Conservation (phyloP, 37 sponge, comb jelly and placozoan species). For the Halichondria panicea region DNA sequence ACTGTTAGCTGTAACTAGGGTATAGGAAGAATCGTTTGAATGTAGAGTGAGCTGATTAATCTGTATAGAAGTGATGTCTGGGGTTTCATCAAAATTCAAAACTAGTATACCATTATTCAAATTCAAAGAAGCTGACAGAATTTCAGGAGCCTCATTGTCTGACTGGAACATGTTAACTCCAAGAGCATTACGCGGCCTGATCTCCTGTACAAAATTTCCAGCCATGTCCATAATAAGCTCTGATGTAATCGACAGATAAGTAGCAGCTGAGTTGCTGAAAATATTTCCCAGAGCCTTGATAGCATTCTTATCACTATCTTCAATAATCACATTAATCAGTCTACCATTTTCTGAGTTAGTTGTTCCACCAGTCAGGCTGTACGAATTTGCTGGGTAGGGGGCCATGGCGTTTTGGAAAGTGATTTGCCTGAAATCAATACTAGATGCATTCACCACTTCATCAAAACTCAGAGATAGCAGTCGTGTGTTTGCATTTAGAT, state of each 20-base stretch:
- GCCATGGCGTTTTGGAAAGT: slow-evolving; percentile 60
- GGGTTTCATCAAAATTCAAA: slow-evolving; percentile 69
- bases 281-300: slow-evolving; percentile 67
- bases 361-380: slow-evolving; percentile 38
- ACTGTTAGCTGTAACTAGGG: slow-evolving; percentile 17
- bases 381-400: slow-evolving; percentile 37
- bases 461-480: slow-evolving; percentile 61
- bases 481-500: slow-evolving; percentile 58
- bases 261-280: slow-evolving; percentile 57
- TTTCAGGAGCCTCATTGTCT: slow-evolving; percentile 55
- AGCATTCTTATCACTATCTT: slow-evolving; percentile 38
- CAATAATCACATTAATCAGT: slow-evolving; percentile 38
- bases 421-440: slow-evolving; percentile 55
- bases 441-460: slow-evolving; percentile 72
- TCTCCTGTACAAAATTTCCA: slow-evolving; percentile 68
- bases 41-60: slow-evolving; percentile 39
- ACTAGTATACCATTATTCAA: slow-evolving; percentile 62
- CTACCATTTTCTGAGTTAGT: slow-evolving; percentile 6
- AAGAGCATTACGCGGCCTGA: slow-evolving; percentile 48
- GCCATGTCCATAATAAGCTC: slow-evolving; percentile 77
- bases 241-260: slow-evolving; percentile 74
- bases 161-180: slow-evolving; percentile 33
- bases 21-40: slow-evolving; percentile 1
- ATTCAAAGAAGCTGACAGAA: slow-evolving; percentile 46
- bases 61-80: slow-evolving; percentile 40